phyloP scores from a whole-genome alignment of 2,113 vertebrate species.

The Coryphaenoides rupestris region DNA sequence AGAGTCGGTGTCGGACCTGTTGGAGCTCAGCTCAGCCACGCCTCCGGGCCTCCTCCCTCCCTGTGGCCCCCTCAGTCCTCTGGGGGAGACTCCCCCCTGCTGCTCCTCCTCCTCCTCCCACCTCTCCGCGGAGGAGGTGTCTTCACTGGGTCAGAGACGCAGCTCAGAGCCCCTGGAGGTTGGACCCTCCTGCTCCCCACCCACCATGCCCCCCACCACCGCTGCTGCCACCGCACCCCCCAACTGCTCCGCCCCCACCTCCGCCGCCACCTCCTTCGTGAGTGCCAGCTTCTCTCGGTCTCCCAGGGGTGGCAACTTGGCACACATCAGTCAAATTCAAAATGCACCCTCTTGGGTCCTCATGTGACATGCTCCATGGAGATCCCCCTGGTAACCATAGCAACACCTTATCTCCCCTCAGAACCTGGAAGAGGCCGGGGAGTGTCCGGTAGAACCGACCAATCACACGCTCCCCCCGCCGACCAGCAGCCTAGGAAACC shows the following conservation, averaged over 20 bases:
- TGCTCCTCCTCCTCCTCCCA: slow-evolving; percentile 54
- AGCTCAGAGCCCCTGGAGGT: slow-evolving; percentile 52
- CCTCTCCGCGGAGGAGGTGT: slow-evolving; percentile 62
- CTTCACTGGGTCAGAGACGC: slow-evolving; percentile 33
- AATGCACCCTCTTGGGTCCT: neutral
- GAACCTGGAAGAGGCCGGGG: slow-evolving; percentile 75
- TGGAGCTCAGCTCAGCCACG: slow-evolving; percentile 75
- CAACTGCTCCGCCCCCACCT: slow-evolving; percentile 33
- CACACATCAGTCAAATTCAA: neutral
- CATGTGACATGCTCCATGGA: slow-evolving; percentile 44
- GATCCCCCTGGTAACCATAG: slow-evolving; percentile 9
- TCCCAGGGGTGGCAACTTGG: neutral
- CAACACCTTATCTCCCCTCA: slow-evolving; percentile 41
- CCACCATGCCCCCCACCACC: slow-evolving; percentile 42
- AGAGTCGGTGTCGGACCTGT: slow-evolving; percentile 73
- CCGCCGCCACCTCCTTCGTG: slow-evolving; percentile 52
- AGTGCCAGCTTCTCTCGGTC: slow-evolving; percentile 31
- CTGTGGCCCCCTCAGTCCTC: slow-evolving; percentile 51
- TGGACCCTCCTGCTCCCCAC: slow-evolving; percentile 53
- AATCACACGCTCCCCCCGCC: slow-evolving; percentile 72
- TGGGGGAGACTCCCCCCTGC: slow-evolving; percentile 47
- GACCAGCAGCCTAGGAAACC: slow-evolving; percentile 63
- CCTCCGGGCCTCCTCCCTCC: slow-evolving; percentile 61
- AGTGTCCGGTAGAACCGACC: slow-evolving; percentile 70
- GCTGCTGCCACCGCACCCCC: slow-evolving; percentile 34